Evolutionary conservation across 2,888 invertebrate species (phyloP), one percentile per base, ranked within the genome.

Genomic region (Merodon equestris): DNA sequence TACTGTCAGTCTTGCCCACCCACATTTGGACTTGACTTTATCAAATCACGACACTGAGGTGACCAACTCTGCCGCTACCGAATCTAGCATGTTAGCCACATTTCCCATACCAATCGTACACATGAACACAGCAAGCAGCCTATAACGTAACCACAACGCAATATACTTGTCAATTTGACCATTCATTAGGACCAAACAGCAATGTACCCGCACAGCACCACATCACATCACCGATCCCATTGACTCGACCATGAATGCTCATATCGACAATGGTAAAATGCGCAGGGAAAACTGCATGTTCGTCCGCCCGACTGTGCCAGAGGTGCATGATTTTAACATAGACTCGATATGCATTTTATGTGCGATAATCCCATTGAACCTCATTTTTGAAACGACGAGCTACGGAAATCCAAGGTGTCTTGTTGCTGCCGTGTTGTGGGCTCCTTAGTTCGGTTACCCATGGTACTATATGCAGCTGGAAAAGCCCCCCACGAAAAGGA

Each of bases 21-120:
- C 77, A 63, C 77, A 73, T 57, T 61, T 77, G 77, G 72, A 61
- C 72, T 77, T 73, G 72, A 77, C 77, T 77, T 73, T 73, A 67
- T 73, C 77, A 67, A 67, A 68, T 67, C 72, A 73, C 67, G 77
- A 67, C 70, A 70, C 70, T 75, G 70, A 70, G 67, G 44, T 48
- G 61, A 51, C 76, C 54, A 27, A 47, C 64, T 50, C 57, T 38
- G 48, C 54, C 18, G 71, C 75, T 75, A 64, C 75, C 47, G 74
- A 63, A 75, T 75, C 74, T 70, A 53, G 73, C 67, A 73, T 67
- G 67, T 36, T 27, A 54, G 57, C 50, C 70, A 51, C 70, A 44
- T 75, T 70, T 75, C 60, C 74, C 70, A 76, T 71, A 70, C 5
- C 3, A 40, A 1, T 40, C 3, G 40, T n/a, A 40, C 40, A 57